A percentile compares a stretch with the other conserved stretches of the same genome.
Evolutionary conservation across 1,140 invertebrate genomes (phyloP).

Genomic region (Drosophila novamexicana): DNA sequence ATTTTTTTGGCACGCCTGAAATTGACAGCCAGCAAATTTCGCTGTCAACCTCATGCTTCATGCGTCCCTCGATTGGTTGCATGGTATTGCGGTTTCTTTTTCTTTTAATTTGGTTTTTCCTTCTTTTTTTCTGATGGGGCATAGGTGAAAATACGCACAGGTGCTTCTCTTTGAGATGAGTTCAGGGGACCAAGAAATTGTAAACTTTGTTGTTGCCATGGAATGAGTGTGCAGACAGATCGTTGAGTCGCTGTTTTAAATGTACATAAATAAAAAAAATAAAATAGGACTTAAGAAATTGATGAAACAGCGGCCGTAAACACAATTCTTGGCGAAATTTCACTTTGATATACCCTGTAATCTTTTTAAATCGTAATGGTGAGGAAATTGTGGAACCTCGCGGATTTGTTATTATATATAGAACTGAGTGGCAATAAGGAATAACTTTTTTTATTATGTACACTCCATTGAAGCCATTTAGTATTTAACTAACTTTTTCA

Average conservation of each 20-base stretch:
- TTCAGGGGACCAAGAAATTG: conserved; percentile 23
- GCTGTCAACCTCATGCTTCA: conserved; percentile 56
- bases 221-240: conserved; percentile 25
- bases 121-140: conserved; percentile 32
- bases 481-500: no score
- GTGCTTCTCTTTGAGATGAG: conserved; percentile 13
- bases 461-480: no score
- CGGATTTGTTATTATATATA: no score
- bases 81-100: conserved; percentile 29
- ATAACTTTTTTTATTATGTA: no score
- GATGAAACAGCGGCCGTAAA: background rate
- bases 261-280: background rate
- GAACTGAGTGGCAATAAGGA: no score
- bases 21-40: conserved; percentile 74
- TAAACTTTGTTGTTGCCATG: conserved; percentile 22
- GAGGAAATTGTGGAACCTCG: no score
- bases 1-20: conserved; percentile 51
- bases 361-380: background rate
- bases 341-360: background rate
- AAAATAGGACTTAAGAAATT: background rate
- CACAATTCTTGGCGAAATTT: background rate
- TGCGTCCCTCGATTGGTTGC: conserved; percentile 65
- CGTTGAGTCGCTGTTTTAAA: conserved; percentile 25
- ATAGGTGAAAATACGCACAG: conserved; percentile 41
- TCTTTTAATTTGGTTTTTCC: conserved; percentile 10